These are phyloP conservation scores for Jaculus jaculus DNA, from an alignment of 2,113 vertebrate species.

Conservation along the genomic window DNA sequence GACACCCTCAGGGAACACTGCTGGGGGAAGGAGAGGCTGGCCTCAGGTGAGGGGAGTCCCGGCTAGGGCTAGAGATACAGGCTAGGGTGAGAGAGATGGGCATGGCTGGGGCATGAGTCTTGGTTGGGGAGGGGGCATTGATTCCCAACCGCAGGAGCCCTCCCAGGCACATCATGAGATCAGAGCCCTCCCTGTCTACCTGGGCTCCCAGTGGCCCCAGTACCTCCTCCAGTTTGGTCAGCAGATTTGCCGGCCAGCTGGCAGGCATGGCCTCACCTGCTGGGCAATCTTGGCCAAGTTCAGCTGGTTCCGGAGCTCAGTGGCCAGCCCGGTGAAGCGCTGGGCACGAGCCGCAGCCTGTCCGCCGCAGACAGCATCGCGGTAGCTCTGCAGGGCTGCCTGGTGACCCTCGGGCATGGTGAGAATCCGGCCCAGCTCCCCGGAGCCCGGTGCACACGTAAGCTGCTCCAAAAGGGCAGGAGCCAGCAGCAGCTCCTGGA, in stretches of 20 bases:
- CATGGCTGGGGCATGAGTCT: accelerated
- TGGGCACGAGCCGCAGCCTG: constrained; percentile 77
- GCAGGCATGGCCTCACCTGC: constrained; percentile 83
- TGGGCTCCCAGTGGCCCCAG: accelerated
- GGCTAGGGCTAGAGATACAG: background rate
- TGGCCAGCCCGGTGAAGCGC: constrained; percentile 88
- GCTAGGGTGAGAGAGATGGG: background rate
- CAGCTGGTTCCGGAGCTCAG: constrained; percentile 90
- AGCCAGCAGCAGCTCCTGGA: constrained; percentile 87
- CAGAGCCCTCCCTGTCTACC: too few species aligned
- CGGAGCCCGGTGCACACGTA: constrained; percentile 85
- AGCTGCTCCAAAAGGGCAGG: constrained; percentile 89
- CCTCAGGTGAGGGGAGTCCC: background rate
- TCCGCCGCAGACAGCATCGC: constrained; percentile 82
- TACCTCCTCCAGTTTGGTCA: background rate
- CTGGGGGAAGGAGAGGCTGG: background rate
- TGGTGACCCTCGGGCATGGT: constrained; percentile 82
- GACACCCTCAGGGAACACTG: background rate
- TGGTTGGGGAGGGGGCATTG: too few species aligned
- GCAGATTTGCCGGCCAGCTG: accelerated
- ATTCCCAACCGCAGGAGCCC: background rate
- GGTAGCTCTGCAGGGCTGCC: constrained; percentile 84
- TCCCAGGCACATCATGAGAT: background rate
- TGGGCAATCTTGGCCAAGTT: constrained; percentile 85
- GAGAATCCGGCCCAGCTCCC: constrained; percentile 87